Base-by-base conservation (phyloP, 2,797 vertebrate species). In the Tapera naevia region DNA sequence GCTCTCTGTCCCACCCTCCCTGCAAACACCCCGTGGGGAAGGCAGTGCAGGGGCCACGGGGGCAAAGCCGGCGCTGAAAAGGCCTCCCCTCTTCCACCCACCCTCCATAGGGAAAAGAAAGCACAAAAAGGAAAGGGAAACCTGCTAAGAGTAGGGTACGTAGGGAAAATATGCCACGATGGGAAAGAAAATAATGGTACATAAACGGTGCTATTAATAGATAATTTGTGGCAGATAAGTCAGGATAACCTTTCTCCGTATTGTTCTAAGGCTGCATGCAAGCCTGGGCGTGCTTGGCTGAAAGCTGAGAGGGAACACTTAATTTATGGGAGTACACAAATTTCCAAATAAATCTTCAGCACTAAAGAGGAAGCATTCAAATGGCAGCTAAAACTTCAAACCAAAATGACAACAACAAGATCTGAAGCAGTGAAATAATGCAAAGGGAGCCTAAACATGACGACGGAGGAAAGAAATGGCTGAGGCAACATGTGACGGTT, bases 1-100 rank as follows among this genome's bases (percentile, higher is more conserved):
- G 95, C 75, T 95, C 57, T 53, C 65, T 45, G 98, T 98, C 98
- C 98, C 98, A 98, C 98, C 98, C 98, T 98, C 95, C 97, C 91
- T 95, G 97, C 98, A 98, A 98, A 98, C 98, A 98, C 88, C 69
- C 86, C 28, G 64, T 70, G 94, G 89, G 86, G 94, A 97, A 96
- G 95, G 97, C 93, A 97, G 89, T 35, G 84, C 96, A 78, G 75
- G 93, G 96, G 91, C 89, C 60, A 88, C 28, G 51, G 94, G 85
- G 58, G 82, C 88, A 91, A 91, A 94, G 89, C 78, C 93, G 65
- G 78, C 1, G 76, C 83, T 45, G 13, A 17, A 46, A 57, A 93
- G 15, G 53, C 85, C 2, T 13, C 70, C 76, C 30, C 7, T 79
- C 64, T 94, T 62, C 81, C 43, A 70, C 81, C 78, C 43, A 48